phyloP scores from a whole-genome alignment of 2,888 invertebrate genomes.

The Melinaea menophilus region DNA sequence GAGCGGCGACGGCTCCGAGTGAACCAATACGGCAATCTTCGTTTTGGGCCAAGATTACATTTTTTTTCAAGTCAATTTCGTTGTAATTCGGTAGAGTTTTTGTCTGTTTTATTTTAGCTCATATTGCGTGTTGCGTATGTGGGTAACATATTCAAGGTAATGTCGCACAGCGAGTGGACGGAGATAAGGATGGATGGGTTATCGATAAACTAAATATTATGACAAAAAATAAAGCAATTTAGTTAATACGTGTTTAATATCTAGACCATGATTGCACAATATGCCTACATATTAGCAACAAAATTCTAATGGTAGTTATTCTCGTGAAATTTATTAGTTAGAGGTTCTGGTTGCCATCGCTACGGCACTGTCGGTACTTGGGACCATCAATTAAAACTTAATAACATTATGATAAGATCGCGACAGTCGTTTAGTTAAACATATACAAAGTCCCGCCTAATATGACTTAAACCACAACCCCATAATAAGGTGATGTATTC shows the following conservation, averaged over 20 bases:
- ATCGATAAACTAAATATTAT: slow-evolving; percentile 27
- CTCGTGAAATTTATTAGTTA: no score
- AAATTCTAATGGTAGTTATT: no score
- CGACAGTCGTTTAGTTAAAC: no score
- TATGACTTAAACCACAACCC: no score
- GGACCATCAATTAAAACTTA: no score
- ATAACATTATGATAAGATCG: no score
- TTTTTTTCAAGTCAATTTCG: slow-evolving; percentile 35
- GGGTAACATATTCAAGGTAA: slow-evolving; percentile 48
- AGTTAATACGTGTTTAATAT: not conserved
- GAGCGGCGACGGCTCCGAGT: slow-evolving; percentile 20
- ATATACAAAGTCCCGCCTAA: no score
- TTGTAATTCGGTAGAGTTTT: slow-evolving; percentile 39
- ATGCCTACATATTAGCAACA: no score
- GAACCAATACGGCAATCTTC: slow-evolving; percentile 30
- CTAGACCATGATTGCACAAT: no score
- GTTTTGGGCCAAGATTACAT: slow-evolving; percentile 33
- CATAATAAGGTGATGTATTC: no score
- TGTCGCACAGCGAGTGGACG: slow-evolving; percentile 65
- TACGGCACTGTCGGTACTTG: no score
- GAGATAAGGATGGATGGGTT: slow-evolving; percentile 36
- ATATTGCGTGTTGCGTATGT: slow-evolving; percentile 41
- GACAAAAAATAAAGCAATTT: not conserved
- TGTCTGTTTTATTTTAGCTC: slow-evolving; percentile 40
- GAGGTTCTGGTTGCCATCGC: no score